Conservation (phyloP, 2,797 vertebrate genomes). For the Melanotaenia pygmaea region DNA sequence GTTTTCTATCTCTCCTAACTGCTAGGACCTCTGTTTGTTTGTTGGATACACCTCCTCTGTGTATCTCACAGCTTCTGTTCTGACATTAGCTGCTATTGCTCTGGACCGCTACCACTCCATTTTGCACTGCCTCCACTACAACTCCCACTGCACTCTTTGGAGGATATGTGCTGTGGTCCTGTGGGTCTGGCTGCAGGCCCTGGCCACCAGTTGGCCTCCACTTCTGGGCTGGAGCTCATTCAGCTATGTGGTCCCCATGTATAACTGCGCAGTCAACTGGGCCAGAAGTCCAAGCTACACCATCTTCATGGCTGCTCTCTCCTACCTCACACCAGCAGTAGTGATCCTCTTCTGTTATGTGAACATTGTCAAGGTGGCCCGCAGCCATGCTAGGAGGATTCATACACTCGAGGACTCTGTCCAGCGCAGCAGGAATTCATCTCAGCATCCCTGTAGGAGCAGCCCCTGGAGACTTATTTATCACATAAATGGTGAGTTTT, state of each 20-base stretch:
- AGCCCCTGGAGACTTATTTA: slow-evolving; percentile 76
- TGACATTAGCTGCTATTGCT: slow-evolving; percentile 86
- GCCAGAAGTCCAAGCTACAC: slow-evolving; percentile 84
- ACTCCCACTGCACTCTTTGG: slow-evolving; percentile 82
- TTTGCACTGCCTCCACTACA: slow-evolving; percentile 85
- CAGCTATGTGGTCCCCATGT: slow-evolving; percentile 80
- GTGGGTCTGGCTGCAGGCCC: slow-evolving; percentile 88
- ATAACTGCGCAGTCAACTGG: slow-evolving; percentile 84
- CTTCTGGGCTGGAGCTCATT: slow-evolving; percentile 86
- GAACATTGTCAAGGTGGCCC: slow-evolving; percentile 84
- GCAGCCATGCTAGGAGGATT: slow-evolving; percentile 83
- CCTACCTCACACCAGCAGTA: slow-evolving; percentile 80
- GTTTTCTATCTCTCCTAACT: slow-evolving; percentile 33
- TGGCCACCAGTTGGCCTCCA: slow-evolving; percentile 83
- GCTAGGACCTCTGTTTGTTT: slow-evolving; percentile 83
- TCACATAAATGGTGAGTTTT: slow-evolving; percentile 78
- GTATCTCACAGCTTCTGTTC: slow-evolving; percentile 86
- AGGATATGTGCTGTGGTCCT: slow-evolving; percentile 78
- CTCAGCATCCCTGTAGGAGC: slow-evolving; percentile 38
- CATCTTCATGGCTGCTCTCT: slow-evolving; percentile 72
- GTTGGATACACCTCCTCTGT: slow-evolving; percentile 88
- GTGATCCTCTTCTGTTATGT: slow-evolving; percentile 87
- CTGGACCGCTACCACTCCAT: slow-evolving; percentile 88
- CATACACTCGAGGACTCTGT: slow-evolving; percentile 83
- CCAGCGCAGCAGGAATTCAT: slow-evolving; percentile 69